Percentiles rank a stretch among this genome's conserved stretches.
phyloP scores from a whole-genome alignment of 2,888 invertebrate genomes.

The Drosophila nr. medialis region DNA sequence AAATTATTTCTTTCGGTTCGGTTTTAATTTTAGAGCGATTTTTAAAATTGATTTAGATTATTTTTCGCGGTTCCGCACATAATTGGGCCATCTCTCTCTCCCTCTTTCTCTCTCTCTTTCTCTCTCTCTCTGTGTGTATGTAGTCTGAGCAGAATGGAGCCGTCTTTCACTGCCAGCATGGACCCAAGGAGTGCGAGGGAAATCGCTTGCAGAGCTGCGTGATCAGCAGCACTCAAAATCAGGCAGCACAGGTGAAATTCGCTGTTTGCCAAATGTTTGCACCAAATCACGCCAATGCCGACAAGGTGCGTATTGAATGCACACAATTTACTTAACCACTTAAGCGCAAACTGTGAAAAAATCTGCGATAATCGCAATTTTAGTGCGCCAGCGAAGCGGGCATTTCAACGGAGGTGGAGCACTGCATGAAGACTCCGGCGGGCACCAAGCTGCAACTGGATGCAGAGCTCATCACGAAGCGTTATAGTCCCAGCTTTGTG shows the following conservation, averaged over 20 bases:
- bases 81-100: not conserved
- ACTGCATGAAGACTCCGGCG: constrained; percentile 83
- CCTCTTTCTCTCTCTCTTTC: too few species aligned
- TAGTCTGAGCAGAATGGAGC: constrained; percentile 82
- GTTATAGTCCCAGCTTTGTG: constrained; percentile 84
- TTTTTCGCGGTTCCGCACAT: not conserved
- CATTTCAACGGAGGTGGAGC: constrained; percentile 82
- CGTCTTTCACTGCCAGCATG: constrained; percentile 88
- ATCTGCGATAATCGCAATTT: constrained; percentile 7
- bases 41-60: not conserved
- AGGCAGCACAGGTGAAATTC: constrained; percentile 85
- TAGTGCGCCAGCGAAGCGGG: constrained; percentile 85
- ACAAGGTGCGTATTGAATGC: constrained; percentile 58
- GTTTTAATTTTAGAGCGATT: not conserved
- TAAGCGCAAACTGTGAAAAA: constrained; percentile 14
- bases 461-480: constrained; percentile 85
- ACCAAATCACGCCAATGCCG: constrained; percentile 83
- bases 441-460: constrained; percentile 85
- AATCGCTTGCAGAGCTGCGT: constrained; percentile 88
- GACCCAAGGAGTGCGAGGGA: constrained; percentile 87
- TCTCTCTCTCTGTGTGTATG: not conserved
- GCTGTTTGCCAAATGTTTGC: constrained; percentile 86
- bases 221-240: constrained; percentile 83
- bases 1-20: not conserved
- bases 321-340: constrained; percentile 45